A percentile compares a stretch with the other conserved stretches of the same genome.
Evolutionary conservation across 2,888 invertebrate genomes (phyloP).

Genomic region (Caenorhabditis afra): DNA sequence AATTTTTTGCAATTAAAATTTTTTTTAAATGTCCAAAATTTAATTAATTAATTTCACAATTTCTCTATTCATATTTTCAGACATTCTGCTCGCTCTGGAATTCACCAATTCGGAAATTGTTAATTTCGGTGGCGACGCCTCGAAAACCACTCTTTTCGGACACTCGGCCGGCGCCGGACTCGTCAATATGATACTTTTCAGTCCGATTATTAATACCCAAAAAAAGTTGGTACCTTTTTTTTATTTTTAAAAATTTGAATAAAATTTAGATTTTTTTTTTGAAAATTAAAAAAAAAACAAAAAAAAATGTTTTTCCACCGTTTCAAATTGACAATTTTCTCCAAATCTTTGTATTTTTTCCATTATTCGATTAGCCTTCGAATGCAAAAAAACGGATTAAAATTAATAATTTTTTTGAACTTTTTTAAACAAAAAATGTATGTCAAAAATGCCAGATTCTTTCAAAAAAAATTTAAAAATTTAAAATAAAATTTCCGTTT

Average conservation of each 20-base stretch:
- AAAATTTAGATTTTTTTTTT: neutral
- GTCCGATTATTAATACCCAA: conserved; percentile 12
- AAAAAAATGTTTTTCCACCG: no score
- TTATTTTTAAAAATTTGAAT: neutral
- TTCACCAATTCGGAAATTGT: conserved; percentile 49
- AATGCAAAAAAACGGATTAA: neutral
- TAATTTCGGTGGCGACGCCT: conserved; percentile 51
- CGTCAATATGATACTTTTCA: conserved; percentile 14
- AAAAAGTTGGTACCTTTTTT: neutral
- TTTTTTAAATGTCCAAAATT: neutral
- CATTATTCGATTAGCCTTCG: no score
- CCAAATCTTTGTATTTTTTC: no score
- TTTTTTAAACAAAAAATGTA: no score
- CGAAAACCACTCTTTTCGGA: conserved; percentile 48
- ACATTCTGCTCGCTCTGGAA: conserved; percentile 47
- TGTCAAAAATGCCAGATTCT: no score
- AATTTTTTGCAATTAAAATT: no score
- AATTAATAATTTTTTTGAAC: neutral
- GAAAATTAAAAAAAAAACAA: no score
- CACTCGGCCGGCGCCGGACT: conserved; percentile 53
- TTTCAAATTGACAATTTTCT: no score
- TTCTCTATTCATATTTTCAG: conserved; percentile 18
- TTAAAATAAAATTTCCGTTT: neutral
- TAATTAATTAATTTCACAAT: neutral
- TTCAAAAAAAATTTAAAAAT: neutral